Evolutionary conservation across 2,113 vertebrate species (phyloP), one percentile per base, ranked within the genome.

Genomic region (Bujurquina vittata): DNA sequence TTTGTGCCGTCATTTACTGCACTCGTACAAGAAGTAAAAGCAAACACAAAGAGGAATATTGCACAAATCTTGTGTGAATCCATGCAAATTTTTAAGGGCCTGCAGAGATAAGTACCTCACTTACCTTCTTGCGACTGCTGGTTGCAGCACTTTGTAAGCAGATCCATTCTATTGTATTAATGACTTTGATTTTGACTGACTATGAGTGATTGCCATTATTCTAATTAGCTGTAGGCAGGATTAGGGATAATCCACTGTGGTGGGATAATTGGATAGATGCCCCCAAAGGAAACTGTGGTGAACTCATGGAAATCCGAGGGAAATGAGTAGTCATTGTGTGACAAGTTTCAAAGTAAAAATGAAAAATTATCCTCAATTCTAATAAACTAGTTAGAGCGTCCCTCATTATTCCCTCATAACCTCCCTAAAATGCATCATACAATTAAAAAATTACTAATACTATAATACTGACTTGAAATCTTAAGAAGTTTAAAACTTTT

Each of bases 191-290:
- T 94, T 90, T 84, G 88, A 91, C 90, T 92, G 89, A 89, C 91
- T 92, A 77, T 55, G 87, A 88, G 88, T 86, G 88, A 85, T 81
- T 69, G 76, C 87, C 82, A 93, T 95, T 94, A 95, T 94, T 94
- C 84, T 94, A 94, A 95, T 95, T 94, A 95, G 79, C 90, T 92
- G 90, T 89, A 90, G 93, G 89, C 91, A 93, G 92, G 94, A 94
- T 95, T 95, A 94, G 90, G 83, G 89, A 86, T 95, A 95, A 96
- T 94, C 93, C 92, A 80, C 89, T 88, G 85, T 93, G 88, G 91
- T 81, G 62, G 86, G 76, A 81, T 95, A 95, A 95, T 95, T 95
- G 94, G 95, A 95, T 93, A 91, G 87, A 91, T 91, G 87, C 93
- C 93, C 46, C 92, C 92, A 84, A 91, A 95, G 91, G 90, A 94